A percentile compares a stretch with the other conserved stretches of the same genome.
phyloP scores from a whole-genome alignment of 2,797 vertebrate genomes.

The Leucoraja ocellata region DNA sequence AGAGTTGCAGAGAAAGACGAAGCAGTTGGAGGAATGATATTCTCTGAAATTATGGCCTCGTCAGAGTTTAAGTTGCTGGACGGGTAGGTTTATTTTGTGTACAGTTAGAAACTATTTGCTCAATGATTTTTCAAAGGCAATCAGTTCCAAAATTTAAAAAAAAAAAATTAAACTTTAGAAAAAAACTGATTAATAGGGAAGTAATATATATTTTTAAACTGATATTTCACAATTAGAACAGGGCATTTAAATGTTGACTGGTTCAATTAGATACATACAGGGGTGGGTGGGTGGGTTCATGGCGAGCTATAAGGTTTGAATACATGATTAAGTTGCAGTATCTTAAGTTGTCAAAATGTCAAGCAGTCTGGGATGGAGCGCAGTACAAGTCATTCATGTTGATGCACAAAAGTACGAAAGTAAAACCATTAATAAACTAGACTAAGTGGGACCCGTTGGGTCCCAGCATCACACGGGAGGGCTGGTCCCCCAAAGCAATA shows the following conservation, averaged over 20 bases:
- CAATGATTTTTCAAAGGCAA: not conserved
- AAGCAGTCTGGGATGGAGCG: not conserved
- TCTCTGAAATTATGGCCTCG: slow-evolving; percentile 28
- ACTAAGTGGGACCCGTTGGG: no score
- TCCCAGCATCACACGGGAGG: no score
- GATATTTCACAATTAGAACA: not conserved
- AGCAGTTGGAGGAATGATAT: slow-evolving; percentile 36
- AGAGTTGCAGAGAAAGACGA: slow-evolving; percentile 28
- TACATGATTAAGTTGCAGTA: not conserved
- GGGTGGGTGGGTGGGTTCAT: no score
- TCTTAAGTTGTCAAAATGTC: not conserved
- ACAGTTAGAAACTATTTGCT: not conserved
- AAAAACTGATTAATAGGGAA: not conserved
- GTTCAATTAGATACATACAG: not conserved
- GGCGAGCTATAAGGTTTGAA: not conserved
- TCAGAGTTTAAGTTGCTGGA: slow-evolving; percentile 8
- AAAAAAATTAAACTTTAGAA: no score
- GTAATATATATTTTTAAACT: no score
- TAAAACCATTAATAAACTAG: not conserved
- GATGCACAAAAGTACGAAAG: not conserved
- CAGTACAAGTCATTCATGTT: not conserved
- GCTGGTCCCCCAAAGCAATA: no score
- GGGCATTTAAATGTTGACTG: not conserved
- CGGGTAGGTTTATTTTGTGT: not conserved
- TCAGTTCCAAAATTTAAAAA: not conserved